A percentile compares a stretch with the other conserved stretches of the same genome.
Conservation (phyloP, 1,140 invertebrate genomes). For the Papilio xuthus region DNA sequence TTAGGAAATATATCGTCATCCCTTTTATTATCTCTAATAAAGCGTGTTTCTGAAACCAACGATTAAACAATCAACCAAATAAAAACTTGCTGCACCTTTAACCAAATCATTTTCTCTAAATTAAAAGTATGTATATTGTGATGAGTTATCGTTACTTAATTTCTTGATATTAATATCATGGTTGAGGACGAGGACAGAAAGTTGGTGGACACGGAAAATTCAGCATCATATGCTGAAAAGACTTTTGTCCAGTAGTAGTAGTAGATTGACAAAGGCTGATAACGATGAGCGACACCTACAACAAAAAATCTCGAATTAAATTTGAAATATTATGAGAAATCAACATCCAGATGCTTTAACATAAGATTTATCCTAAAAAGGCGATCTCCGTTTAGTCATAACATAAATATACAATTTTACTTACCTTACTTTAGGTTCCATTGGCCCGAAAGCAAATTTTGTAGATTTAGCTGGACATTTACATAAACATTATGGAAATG, state of each 20-base stretch:
- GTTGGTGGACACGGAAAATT: not conserved
- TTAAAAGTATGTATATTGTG: not conserved
- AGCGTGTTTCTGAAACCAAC: too few species aligned
- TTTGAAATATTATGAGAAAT: too few species aligned
- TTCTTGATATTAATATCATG: too few species aligned
- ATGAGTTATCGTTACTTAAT: not conserved
- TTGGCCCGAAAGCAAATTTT: constrained; percentile 57
- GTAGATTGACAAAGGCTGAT: not conserved
- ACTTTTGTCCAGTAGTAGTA: too few species aligned
- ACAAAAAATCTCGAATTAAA: not conserved
- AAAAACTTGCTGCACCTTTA: not conserved
- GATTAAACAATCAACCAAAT: constrained; percentile 18
- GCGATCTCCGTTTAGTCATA: not conserved
- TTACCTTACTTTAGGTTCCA: constrained; percentile 49
- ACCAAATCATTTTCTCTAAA: not conserved
- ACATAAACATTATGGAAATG: constrained; percentile 55
- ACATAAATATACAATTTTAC: constrained; percentile 6
- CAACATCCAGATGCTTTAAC: too few species aligned
- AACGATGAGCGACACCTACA: not conserved
- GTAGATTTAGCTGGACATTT: constrained; percentile 50
- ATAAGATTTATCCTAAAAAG: too few species aligned
- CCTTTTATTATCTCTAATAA: too few species aligned
- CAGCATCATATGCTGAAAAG: not conserved
- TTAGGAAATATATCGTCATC: too few species aligned
- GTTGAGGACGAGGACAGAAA: not conserved